Conservation (phyloP, 2,888 invertebrate genomes). For the Lepas anatifera region DNA sequence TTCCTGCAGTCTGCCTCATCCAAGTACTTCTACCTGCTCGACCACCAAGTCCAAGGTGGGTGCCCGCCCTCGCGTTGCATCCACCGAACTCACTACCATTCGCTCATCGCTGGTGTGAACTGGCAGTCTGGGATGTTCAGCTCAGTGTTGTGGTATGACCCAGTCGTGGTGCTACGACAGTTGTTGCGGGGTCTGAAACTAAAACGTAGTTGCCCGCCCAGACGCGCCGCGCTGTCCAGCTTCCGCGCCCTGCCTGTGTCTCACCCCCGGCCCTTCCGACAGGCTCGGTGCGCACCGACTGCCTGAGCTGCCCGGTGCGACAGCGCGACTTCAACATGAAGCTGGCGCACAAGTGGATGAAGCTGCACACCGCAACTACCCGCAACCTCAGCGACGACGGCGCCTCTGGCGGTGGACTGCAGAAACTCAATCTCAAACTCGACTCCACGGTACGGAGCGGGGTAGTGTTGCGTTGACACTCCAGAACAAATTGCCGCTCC, state of each 20-base stretch:
- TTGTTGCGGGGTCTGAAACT: too few species aligned
- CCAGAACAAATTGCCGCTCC: too few species aligned
- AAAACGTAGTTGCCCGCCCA: too few species aligned
- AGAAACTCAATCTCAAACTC: not conserved
- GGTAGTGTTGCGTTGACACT: too few species aligned
- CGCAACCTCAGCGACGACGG: not conserved
- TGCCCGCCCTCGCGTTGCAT: too few species aligned
- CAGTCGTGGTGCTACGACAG: not conserved
- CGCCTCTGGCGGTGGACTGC: not conserved
- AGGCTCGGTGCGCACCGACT: not conserved
- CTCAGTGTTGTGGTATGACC: too few species aligned
- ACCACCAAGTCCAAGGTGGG: not conserved
- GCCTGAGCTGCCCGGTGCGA: not conserved
- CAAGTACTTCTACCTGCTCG: not conserved
- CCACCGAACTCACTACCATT: too few species aligned
- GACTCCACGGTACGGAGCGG: not conserved
- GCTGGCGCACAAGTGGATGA: constrained; percentile 2
- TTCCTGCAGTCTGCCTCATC: not conserved
- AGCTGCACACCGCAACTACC: not conserved
- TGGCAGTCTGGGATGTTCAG: too few species aligned
- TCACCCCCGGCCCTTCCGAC: not conserved
- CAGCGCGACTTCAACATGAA: not conserved
- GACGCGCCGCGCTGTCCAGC: too few species aligned
- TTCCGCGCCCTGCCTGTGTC: too few species aligned
- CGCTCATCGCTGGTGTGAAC: too few species aligned